A percentile compares a stretch with the other conserved stretches of the same genome.
Conservation (phyloP, 2,888 invertebrate genomes). For the Thymelicus sylvestris region DNA sequence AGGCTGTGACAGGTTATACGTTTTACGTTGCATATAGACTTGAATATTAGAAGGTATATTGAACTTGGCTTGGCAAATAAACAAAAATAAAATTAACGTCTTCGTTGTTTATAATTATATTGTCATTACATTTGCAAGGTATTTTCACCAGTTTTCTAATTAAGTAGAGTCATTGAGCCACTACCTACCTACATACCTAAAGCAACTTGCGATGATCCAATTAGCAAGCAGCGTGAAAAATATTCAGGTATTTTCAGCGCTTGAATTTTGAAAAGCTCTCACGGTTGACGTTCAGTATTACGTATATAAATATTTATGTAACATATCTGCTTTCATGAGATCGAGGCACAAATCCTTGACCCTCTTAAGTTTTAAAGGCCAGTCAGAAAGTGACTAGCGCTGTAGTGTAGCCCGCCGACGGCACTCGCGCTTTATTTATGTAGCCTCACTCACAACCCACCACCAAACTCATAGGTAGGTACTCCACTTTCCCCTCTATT, state of each 20-base stretch:
- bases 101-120: no score
- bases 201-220: conserved; percentile 8
- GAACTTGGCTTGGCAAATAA: no score
- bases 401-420: conserved; percentile 20
- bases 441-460: conserved; percentile 25
- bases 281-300: conserved; percentile 26
- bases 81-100: no score
- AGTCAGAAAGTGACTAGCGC: conserved; percentile 43
- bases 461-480: conserved; percentile 22
- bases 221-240: conserved; percentile 20
- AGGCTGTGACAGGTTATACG: no score
- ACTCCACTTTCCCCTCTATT: conserved; percentile 31
- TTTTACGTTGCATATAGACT: no score
- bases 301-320: conserved; percentile 34
- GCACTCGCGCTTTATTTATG: conserved; percentile 26
- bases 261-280: conserved; percentile 29
- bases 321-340: conserved; percentile 41
- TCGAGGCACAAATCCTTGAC: conserved; percentile 51
- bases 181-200: background rate
- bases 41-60: no score
- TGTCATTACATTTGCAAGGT: background rate
- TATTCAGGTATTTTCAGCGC: conserved; percentile 13
- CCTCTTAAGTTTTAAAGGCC: conserved; percentile 48
- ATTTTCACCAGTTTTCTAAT: background rate
- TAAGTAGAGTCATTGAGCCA: conserved; percentile 1